These are phyloP conservation scores for Apamea sordens DNA, from an alignment of 2,888 invertebrate species.

Conservation along the genomic window DNA sequence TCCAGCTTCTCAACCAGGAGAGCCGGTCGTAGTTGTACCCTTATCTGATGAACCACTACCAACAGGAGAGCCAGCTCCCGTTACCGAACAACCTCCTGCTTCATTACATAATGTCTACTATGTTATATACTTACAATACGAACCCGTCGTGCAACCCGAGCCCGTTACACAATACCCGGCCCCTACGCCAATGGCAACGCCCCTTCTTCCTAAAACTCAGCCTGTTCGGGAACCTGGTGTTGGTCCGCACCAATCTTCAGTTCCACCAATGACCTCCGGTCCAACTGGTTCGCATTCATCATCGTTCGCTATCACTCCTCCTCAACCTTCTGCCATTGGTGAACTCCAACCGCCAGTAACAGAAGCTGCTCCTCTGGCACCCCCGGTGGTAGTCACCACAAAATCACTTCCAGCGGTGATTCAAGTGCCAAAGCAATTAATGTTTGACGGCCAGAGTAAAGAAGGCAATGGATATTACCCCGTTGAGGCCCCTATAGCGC, in stretches of 20 bases:
- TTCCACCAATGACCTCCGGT: background rate
- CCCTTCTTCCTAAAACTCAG: slow-evolving; percentile 44
- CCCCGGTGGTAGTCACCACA: background rate
- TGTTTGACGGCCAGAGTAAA: slow-evolving; percentile 63
- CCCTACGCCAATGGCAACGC: slow-evolving; percentile 13
- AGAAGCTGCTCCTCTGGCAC: slow-evolving; percentile 15
- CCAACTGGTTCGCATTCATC: background rate
- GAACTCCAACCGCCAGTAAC: no score
- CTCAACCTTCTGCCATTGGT: no score
- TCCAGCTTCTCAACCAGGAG: background rate
- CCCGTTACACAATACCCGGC: background rate
- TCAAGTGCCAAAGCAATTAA: slow-evolving; percentile 13
- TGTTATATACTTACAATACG: background rate
- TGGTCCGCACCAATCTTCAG: slow-evolving; percentile 14
- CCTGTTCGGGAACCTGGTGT: slow-evolving; percentile 31
- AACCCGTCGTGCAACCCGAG: background rate
- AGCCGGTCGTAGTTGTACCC: background rate
- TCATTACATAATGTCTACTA: slow-evolving; percentile 3
- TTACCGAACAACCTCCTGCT: background rate
- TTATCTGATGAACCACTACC: background rate
- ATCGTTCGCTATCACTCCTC: background rate
- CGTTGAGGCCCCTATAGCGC: background rate
- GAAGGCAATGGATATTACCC: slow-evolving; percentile 18
- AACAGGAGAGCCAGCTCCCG: background rate
- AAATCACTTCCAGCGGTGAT: slow-evolving; percentile 5